Percentiles rank a stretch among this genome's conserved stretches.
Conservation (phyloP, 2,113 vertebrate species). For the Neogale vison region DNA sequence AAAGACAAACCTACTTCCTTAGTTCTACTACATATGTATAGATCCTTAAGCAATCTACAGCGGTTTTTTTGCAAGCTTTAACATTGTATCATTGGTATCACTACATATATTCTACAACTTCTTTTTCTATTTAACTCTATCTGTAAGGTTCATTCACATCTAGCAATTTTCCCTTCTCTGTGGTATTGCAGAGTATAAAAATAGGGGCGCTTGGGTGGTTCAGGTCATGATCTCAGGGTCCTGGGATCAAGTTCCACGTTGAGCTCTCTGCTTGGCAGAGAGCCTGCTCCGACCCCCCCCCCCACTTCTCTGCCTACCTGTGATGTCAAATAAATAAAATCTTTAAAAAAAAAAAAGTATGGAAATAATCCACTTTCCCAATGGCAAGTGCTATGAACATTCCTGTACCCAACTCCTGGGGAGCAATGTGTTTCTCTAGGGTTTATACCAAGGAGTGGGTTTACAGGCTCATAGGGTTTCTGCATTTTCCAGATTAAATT, state of each 20-base stretch:
- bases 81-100: neutral
- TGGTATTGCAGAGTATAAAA: neutral
- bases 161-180: neutral
- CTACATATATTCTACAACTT: neutral
- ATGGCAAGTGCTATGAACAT: neutral
- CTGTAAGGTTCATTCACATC: neutral
- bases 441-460: neutral
- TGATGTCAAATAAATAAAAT: too few relatives aligned
- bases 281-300: too few relatives aligned
- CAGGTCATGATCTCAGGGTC: too few relatives aligned
- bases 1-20: neutral
- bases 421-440: neutral
- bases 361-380: conserved; percentile 28
- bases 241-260: too few relatives aligned
- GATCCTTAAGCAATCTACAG: neutral
- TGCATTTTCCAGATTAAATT: neutral
- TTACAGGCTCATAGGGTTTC: neutral
- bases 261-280: too few relatives aligned
- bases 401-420: neutral
- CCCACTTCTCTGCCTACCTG: too few relatives aligned
- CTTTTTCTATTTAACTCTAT: neutral
- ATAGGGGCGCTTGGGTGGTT: neutral
- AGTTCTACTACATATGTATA: neutral
- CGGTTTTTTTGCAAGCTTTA: neutral
- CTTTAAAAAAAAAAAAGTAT: neutral